Percentiles rank a stretch among this genome's conserved stretches.
phyloP scores from a whole-genome alignment of 2,113 vertebrate species.

The Catharus bicknelli region DNA sequence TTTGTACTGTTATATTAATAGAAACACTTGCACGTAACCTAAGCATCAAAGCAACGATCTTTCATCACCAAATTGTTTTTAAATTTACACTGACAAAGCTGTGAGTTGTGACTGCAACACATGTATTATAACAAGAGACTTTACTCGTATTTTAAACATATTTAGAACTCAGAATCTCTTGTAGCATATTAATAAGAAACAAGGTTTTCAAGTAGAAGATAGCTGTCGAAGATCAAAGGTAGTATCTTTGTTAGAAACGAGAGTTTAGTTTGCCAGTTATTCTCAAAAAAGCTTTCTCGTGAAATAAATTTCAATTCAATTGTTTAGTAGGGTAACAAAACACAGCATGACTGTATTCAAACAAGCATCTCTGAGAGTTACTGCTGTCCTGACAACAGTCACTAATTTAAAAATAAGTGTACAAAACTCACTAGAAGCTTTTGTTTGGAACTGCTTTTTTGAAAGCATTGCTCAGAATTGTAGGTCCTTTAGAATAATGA shows the following conservation, averaged over 20 bases:
- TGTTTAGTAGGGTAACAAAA: constrained; percentile 9
- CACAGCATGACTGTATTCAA: not conserved
- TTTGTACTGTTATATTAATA: not conserved
- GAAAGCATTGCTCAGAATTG: not conserved
- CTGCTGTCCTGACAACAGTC: not conserved
- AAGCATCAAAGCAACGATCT: not conserved
- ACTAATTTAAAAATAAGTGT: constrained; percentile 18
- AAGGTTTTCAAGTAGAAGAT: not conserved
- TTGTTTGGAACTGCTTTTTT: not conserved
- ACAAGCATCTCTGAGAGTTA: not conserved
- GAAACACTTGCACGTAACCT: not conserved
- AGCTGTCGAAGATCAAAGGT: constrained; percentile 15
- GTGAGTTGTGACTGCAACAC: not conserved
- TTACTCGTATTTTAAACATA: not conserved
- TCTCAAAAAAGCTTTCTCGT: not conserved
- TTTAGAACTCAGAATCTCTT: not conserved
- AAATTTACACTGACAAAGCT: not conserved
- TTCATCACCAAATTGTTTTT: not conserved
- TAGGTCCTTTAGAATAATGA: not conserved
- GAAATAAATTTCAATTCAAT: not conserved
- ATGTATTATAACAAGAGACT: not conserved
- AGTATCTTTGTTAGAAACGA: not conserved
- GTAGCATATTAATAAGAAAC: not conserved
- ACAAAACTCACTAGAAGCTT: not conserved
- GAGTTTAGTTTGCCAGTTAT: not conserved